A percentile compares a stretch with the other conserved stretches of the same genome.
Conservation (phyloP, 2,888 invertebrate genomes). For the Lissonota sp. region DNA sequence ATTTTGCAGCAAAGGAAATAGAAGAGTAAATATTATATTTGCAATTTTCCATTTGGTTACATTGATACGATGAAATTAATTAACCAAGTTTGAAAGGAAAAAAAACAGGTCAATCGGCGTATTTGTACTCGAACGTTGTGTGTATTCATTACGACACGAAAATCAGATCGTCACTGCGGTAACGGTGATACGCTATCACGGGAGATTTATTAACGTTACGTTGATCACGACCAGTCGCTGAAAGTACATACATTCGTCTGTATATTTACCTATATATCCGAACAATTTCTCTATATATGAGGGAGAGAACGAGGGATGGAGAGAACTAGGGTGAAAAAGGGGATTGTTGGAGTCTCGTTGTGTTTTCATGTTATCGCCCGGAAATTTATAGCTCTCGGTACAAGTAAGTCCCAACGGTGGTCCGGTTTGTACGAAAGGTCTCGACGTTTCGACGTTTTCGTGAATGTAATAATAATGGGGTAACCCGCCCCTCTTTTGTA, state of each 20-base stretch:
- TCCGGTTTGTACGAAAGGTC: slow-evolving; percentile 17
- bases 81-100: slow-evolving; percentile 6
- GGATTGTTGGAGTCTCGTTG: slow-evolving; percentile 40
- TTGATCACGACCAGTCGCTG: slow-evolving; percentile 32
- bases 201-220: slow-evolving; percentile 48
- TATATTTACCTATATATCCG: too few species aligned
- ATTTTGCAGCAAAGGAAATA: too few species aligned
- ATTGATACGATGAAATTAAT: too few species aligned
- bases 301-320: not conserved
- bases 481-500: not conserved
- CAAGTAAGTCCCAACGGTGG: slow-evolving; percentile 37
- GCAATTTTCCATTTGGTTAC: too few species aligned
- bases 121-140: slow-evolving; percentile 20
- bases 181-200: slow-evolving; percentile 51
- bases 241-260: not conserved
- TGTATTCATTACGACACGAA: slow-evolving; percentile 8
- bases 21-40: too few species aligned
- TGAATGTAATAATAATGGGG: slow-evolving; percentile 46
- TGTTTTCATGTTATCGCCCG: slow-evolving; percentile 50
- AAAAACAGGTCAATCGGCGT: slow-evolving; percentile 12
- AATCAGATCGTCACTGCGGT: slow-evolving; percentile 36
- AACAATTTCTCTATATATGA: too few species aligned
- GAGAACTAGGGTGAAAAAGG: not conserved
- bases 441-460: slow-evolving; percentile 41
- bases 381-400: slow-evolving; percentile 41